These are phyloP conservation scores for Sesia apiformis DNA, from an alignment of 2,888 invertebrate genomes.

Conservation along the genomic window DNA sequence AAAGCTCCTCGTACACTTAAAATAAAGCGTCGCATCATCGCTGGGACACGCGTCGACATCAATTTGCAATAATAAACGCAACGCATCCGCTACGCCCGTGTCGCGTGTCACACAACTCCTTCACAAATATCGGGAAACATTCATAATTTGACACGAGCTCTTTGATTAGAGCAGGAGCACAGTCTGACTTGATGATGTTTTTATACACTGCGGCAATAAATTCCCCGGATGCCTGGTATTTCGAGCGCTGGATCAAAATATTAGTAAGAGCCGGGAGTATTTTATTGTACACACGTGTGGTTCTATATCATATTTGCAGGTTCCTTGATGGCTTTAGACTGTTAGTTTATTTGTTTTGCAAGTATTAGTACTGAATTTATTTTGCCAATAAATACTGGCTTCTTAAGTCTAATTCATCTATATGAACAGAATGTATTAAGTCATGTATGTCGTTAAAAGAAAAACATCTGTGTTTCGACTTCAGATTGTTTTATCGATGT, in stretches of 20 bases:
- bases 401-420: too few relatives aligned
- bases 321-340: not conserved
- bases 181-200: slow-evolving; percentile 47
- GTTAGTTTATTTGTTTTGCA: too few relatives aligned
- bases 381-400: too few relatives aligned
- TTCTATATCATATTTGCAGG: slow-evolving; percentile 3
- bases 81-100: slow-evolving; percentile 51
- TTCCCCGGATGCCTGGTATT: slow-evolving; percentile 51
- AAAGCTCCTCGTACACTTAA: not conserved
- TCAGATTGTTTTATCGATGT: too few relatives aligned
- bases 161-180: slow-evolving; percentile 41
- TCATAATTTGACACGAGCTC: slow-evolving; percentile 58
- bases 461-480: too few relatives aligned
- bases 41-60: slow-evolving; percentile 20
- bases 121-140: slow-evolving; percentile 64
- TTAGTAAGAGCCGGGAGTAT: slow-evolving; percentile 32
- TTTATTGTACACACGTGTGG: slow-evolving; percentile 54
- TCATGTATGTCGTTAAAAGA: too few relatives aligned
- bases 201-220: slow-evolving; percentile 51
- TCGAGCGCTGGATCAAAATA: slow-evolving; percentile 49
- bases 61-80: slow-evolving; percentile 26
- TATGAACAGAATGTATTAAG: too few relatives aligned
- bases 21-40: slow-evolving; percentile 1
- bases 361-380: too few relatives aligned
- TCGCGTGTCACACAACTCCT: slow-evolving; percentile 59